A percentile compares a stretch with the other conserved stretches of the same genome.
phyloP scores from a whole-genome alignment of 2,113 vertebrate genomes.

The Ictalurus furcatus region DNA sequence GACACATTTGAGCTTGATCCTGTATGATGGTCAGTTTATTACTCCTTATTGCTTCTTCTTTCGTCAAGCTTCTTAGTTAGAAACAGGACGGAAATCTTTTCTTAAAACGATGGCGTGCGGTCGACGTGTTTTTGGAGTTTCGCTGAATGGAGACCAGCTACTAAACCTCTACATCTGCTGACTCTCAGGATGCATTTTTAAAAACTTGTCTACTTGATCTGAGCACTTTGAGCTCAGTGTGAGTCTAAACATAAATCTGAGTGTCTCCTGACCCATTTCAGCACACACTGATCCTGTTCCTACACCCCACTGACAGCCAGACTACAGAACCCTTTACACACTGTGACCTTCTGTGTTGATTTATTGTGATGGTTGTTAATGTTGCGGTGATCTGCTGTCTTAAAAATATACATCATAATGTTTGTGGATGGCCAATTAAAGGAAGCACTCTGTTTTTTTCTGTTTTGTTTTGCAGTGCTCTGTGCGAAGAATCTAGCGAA shows the following conservation, averaged over 20 bases:
- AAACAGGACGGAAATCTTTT: neutral
- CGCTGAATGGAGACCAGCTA: conserved; percentile 38
- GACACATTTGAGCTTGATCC: neutral
- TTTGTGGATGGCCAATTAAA: neutral
- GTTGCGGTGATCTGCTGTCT: neutral
- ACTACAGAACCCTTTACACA: neutral
- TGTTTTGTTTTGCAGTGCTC: conserved; percentile 82
- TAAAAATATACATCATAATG: neutral
- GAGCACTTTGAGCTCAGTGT: conserved; percentile 3
- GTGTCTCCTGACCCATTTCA: conserved; percentile 6
- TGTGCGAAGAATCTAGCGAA: conserved; percentile 99
- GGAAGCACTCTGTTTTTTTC: conserved; percentile 13
- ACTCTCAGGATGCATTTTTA: conserved; percentile 30
- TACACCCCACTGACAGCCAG: conserved; percentile 1
- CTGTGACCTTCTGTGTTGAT: neutral
- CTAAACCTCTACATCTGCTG: neutral
- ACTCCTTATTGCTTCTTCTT: neutral
- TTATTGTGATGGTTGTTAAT: neutral
- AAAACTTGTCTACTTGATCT: conserved; percentile 26
- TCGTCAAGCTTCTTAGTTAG: too few species aligned
- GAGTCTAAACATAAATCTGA: conserved; percentile 19
- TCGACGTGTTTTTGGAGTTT: neutral
- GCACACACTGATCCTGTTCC: conserved; percentile 1
- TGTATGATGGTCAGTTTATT: neutral
- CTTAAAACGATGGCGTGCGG: neutral